Conservation (phyloP, 2,113 vertebrate species). For the Arothron firmamentum region DNA sequence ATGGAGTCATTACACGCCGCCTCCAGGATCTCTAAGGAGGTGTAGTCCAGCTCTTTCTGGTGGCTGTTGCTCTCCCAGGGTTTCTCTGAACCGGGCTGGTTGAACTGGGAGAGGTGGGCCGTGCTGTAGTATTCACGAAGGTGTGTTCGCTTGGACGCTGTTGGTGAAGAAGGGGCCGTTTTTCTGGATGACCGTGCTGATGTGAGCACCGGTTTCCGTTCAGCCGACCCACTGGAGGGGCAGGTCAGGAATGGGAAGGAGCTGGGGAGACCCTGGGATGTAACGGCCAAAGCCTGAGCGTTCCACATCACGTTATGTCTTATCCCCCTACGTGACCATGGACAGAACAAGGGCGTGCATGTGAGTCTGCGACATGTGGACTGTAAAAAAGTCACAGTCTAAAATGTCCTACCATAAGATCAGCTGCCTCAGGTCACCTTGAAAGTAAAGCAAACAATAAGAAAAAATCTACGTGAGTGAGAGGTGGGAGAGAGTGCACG, state of each 20-base stretch:
- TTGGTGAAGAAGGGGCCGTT: constrained; percentile 12
- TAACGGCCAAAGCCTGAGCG: constrained; percentile 76
- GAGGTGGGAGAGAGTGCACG: constrained; percentile 17
- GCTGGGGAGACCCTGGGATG: constrained; percentile 71
- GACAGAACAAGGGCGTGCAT: constrained; percentile 8
- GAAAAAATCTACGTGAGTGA: constrained; percentile 49
- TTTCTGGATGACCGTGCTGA: constrained; percentile 7
- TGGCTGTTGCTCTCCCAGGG: background rate
- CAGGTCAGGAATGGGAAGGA: constrained; percentile 79
- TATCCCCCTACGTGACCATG: constrained; percentile 77
- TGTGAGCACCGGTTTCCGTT: constrained; percentile 11
- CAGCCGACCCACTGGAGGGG: constrained; percentile 44
- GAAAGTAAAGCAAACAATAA: constrained; percentile 44
- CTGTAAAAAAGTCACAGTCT: too few species aligned
- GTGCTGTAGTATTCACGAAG: background rate
- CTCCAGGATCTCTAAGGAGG: constrained; percentile 75
- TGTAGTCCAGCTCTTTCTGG: constrained; percentile 36
- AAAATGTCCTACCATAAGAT: constrained; percentile 81
- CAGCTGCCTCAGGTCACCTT: constrained; percentile 84
- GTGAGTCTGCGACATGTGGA: background rate
- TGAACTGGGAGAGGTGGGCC: constrained; percentile 21
- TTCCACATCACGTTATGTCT: constrained; percentile 87
- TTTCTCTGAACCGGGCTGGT: constrained; percentile 15
- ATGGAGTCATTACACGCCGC: constrained; percentile 80
- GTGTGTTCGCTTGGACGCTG: constrained; percentile 21